These are phyloP conservation scores for Sarcoramphus papa DNA, from an alignment of 2,797 vertebrate species.

Conservation along the genomic window DNA sequence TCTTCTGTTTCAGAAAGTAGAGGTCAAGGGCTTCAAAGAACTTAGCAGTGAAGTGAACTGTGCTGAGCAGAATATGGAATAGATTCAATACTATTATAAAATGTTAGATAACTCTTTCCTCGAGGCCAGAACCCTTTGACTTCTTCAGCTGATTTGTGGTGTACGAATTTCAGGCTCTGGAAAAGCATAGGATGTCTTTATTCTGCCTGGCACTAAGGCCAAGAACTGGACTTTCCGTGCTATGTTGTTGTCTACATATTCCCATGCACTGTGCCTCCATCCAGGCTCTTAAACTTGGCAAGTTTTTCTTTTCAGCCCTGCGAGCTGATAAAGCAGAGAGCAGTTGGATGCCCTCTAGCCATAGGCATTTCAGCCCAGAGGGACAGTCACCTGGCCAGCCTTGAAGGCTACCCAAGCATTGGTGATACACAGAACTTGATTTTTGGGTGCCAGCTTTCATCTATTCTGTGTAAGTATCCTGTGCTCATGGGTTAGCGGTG, in stretches of 20 bases:
- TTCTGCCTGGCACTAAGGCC: not conserved
- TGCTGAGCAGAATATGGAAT: not conserved
- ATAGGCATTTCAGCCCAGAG: not conserved
- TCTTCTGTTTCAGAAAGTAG: conserved; percentile 30
- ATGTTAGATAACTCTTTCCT: not conserved
- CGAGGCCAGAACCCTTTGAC: not conserved
- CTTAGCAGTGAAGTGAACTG: not conserved
- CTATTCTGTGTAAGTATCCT: not conserved
- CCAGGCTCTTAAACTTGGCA: not conserved
- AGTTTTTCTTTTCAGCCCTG: not conserved
- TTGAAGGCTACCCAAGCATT: not conserved
- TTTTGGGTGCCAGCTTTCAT: not conserved
- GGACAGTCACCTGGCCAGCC: not conserved
- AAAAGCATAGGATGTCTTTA: not conserved
- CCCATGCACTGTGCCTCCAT: not conserved
- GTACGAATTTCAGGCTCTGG: not conserved
- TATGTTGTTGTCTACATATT: not conserved
- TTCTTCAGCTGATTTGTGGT: not conserved
- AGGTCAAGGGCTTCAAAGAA: conserved; percentile 36
- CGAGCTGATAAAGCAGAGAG: not conserved
- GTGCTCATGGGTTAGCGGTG: not conserved
- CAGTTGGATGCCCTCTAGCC: not conserved
- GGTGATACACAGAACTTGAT: not conserved
- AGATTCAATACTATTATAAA: not conserved
- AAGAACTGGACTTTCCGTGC: not conserved